phyloP scores from a whole-genome alignment of 2,113 vertebrate species.

The Dipodomys stephensi region DNA sequence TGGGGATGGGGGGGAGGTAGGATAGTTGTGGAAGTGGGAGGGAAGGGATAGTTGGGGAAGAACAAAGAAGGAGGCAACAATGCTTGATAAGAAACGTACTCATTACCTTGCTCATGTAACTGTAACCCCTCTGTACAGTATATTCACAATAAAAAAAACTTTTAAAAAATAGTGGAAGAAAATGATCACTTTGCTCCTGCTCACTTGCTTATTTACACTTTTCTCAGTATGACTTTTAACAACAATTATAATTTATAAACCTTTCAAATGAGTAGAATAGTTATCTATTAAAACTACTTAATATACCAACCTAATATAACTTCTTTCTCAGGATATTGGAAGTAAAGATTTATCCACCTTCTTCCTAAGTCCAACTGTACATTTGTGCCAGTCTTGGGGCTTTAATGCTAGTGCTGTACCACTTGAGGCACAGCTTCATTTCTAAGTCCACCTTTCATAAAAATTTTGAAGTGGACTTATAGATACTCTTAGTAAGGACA shows the following conservation, averaged over 20 bases:
- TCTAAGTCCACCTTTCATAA: background rate
- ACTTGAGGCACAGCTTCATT: too few species aligned
- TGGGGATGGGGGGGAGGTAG: too few species aligned
- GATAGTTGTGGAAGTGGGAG: too few species aligned
- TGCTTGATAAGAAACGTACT: too few species aligned
- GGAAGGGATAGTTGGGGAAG: too few species aligned
- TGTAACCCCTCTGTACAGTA: too few species aligned
- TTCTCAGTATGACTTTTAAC: background rate
- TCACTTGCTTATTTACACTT: constrained; percentile 62
- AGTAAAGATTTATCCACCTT: background rate
- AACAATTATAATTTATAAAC: constrained; percentile 42
- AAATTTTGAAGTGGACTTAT: constrained; percentile 11
- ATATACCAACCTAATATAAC: background rate
- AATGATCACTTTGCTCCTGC: background rate
- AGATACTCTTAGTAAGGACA: background rate
- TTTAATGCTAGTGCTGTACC: too few species aligned
- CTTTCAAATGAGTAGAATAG: constrained; percentile 23
- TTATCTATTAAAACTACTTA: background rate
- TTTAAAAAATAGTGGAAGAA: background rate
- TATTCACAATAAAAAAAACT: too few species aligned
- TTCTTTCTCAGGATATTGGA: constrained; percentile 1
- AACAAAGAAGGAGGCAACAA: too few species aligned
- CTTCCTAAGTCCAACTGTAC: too few species aligned
- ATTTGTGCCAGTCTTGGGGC: too few species aligned
- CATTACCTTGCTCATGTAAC: too few species aligned